phyloP scores from a whole-genome alignment of 2,113 vertebrate species.

The Sardina pilchardus region DNA sequence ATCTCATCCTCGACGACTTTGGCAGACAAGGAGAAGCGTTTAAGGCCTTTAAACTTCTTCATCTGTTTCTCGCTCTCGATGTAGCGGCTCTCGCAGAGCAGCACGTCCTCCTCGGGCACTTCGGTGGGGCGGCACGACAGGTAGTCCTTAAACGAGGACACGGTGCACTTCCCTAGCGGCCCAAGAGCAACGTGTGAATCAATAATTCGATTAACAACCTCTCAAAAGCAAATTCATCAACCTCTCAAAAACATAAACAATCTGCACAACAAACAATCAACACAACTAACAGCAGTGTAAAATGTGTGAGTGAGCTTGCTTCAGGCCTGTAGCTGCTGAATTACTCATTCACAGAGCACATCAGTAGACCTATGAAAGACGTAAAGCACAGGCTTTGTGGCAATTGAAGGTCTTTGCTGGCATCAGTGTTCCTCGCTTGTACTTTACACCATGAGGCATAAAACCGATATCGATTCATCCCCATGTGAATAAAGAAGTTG shows the following conservation, averaged over 20 bases:
- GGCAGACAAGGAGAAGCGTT: slow-evolving; percentile 94
- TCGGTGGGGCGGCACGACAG: slow-evolving; percentile 95
- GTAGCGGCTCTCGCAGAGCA: slow-evolving; percentile 98
- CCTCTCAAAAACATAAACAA: neutral
- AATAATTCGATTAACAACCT: neutral
- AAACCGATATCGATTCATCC: neutral
- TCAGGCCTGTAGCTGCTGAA: too few relatives aligned
- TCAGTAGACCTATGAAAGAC: neutral
- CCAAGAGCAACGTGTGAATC: slow-evolving; percentile 19
- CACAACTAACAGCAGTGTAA: too few relatives aligned
- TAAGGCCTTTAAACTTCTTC: slow-evolving; percentile 98
- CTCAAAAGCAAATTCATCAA: neutral
- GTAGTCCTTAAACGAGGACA: slow-evolving; percentile 97
- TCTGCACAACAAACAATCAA: neutral
- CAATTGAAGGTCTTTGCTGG: neutral
- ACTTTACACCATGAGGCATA: neutral
- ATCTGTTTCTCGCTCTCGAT: slow-evolving; percentile 98
- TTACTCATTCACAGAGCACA: too few relatives aligned
- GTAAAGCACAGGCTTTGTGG: neutral
- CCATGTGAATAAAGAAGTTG: neutral
- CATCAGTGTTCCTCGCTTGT: neutral
- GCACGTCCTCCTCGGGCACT: slow-evolving; percentile 89
- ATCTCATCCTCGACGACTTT: slow-evolving; percentile 98
- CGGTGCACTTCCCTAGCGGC: slow-evolving; percentile 87
- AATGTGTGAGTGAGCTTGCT: neutral